These are phyloP conservation scores for Muscicapa adusta DNA, from an alignment of 2,113 vertebrate genomes.

Conservation along the genomic window DNA sequence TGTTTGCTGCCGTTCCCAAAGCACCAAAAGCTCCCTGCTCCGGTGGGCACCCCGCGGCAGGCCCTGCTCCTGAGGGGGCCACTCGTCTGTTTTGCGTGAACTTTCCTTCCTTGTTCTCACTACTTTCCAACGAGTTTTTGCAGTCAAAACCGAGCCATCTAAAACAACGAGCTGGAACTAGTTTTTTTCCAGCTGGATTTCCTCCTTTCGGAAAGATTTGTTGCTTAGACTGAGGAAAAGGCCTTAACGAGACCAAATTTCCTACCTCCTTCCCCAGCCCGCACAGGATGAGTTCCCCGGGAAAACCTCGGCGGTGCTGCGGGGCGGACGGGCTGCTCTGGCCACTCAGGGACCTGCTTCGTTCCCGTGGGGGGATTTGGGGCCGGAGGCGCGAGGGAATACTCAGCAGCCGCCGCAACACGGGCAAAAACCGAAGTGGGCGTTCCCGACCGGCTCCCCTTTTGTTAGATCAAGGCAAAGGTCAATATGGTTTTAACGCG, in stretches of 20 bases:
- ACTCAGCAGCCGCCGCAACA: not conserved
- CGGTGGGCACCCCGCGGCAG: not conserved
- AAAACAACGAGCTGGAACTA: not conserved
- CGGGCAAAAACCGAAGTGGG: conserved; percentile 55
- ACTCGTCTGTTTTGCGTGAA: not conserved
- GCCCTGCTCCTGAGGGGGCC: not conserved
- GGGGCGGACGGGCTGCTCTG: not conserved
- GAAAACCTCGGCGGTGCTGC: not conserved
- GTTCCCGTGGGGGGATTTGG: not conserved
- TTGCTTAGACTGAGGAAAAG: not conserved
- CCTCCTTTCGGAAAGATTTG: not conserved
- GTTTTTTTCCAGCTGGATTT: not conserved
- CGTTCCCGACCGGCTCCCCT: conserved; percentile 52
- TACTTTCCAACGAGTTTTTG: not conserved
- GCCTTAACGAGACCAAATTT: not conserved
- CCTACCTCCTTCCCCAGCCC: not conserved
- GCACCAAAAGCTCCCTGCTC: not conserved
- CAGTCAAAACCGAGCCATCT: not conserved
- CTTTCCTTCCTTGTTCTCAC: not conserved
- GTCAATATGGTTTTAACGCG: conserved; percentile 78
- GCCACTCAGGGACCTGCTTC: not conserved
- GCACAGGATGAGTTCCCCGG: not conserved
- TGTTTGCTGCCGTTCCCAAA: not conserved
- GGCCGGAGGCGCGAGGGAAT: not conserved
- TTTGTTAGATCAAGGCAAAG: conserved; percentile 76